Evolutionary conservation across 2,797 vertebrate genomes (phyloP).

Genomic region (Mormyrops boulengeri): DNA sequence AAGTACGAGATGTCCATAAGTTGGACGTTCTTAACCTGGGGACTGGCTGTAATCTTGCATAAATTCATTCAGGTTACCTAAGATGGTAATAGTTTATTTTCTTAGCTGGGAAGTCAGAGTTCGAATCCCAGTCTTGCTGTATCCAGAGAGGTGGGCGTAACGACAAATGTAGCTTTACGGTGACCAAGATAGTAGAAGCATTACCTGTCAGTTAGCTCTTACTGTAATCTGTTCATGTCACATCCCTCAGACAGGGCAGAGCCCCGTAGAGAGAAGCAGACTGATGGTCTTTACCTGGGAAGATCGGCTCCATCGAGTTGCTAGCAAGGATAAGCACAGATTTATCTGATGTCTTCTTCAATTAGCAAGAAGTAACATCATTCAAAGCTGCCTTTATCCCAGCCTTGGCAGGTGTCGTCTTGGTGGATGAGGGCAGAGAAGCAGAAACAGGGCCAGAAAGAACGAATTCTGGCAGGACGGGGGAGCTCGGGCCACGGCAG

Average conservation of each 20-base stretch:
- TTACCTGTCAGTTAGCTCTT: background rate
- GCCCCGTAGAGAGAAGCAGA: background rate
- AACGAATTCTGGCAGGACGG: background rate
- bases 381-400: conserved; percentile 76
- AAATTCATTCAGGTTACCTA: background rate
- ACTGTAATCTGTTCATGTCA: background rate
- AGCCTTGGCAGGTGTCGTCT: conserved; percentile 35
- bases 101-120: background rate
- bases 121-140: background rate
- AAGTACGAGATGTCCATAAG: background rate
- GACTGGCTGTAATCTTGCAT: background rate
- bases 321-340: conserved; percentile 76
- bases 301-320: conserved; percentile 47
- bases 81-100: background rate
- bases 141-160: background rate
- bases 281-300: background rate
- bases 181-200: background rate
- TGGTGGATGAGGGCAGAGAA: background rate
- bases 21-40: background rate
- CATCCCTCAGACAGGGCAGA: background rate
- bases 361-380: conserved; percentile 75
- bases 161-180: background rate
- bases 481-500: background rate
- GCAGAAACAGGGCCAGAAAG: background rate
- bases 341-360: conserved; percentile 79